Conservation (phyloP, 2,888 invertebrate genomes). For the Epinotia bilunana region DNA sequence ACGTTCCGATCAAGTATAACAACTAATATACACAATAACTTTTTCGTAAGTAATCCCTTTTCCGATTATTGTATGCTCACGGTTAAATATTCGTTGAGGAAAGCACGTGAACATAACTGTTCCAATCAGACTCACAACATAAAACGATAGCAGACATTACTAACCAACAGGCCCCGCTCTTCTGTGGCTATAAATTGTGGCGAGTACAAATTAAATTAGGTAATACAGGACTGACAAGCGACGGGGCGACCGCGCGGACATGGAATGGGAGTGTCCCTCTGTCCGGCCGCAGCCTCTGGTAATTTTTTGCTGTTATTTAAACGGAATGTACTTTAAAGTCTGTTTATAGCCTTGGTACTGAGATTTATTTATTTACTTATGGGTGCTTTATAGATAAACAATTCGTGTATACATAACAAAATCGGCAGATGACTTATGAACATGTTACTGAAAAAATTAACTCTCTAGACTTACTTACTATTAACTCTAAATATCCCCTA, state of each 20-base stretch:
- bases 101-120: constrained; percentile 23
- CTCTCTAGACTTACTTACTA: too few relatives aligned
- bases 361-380: constrained; percentile 26
- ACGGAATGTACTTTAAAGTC: constrained; percentile 33
- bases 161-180: constrained; percentile 37
- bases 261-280: constrained; percentile 44
- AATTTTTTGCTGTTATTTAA: constrained; percentile 42
- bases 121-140: constrained; percentile 38
- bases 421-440: neutral
- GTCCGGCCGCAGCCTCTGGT: constrained; percentile 41
- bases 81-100: neutral
- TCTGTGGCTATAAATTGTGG: constrained; percentile 45
- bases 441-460: neutral
- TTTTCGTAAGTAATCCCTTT: neutral
- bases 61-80: neutral
- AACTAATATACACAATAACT: too few relatives aligned
- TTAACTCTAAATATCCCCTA: too few relatives aligned
- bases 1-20: too few relatives aligned
- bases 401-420: neutral
- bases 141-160: constrained; percentile 43
- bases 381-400: neutral
- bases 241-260: constrained; percentile 44
- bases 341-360: constrained; percentile 35
- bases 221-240: constrained; percentile 45
- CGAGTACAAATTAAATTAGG: constrained; percentile 46